A percentile compares a stretch with the other conserved stretches of the same genome.
Conservation (phyloP, 1,140 invertebrate species). For the Bombus confusus region DNA sequence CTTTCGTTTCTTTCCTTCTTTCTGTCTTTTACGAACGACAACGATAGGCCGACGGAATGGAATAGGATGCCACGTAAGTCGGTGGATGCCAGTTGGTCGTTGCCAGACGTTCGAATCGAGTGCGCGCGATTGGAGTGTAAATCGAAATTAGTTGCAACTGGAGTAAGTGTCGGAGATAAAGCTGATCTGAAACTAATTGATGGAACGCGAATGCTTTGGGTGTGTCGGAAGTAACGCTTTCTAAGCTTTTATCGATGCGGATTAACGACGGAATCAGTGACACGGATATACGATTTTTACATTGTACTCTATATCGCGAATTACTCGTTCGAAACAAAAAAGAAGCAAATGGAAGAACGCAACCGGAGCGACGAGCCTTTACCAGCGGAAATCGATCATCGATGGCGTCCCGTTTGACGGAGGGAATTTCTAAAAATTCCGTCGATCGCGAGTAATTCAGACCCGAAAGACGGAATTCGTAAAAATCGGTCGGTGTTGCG, state of each 20-base stretch:
- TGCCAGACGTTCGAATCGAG: background rate
- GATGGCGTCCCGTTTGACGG: background rate
- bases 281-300: background rate
- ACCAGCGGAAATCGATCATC: background rate
- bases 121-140: background rate
- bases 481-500: constrained; percentile 16
- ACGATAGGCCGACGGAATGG: background rate
- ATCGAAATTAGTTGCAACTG: background rate
- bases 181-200: background rate
- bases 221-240: background rate
- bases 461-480: background rate
- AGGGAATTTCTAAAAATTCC: background rate
- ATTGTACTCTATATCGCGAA: background rate
- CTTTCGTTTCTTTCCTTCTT: background rate
- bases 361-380: too few relatives aligned
- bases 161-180: background rate
- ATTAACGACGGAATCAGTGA: background rate
- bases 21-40: too few relatives aligned
- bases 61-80: too few relatives aligned
- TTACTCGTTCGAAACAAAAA: too few relatives aligned
- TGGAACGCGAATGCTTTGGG: background rate
- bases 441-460: background rate
- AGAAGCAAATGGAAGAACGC: fast-evolving
- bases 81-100: too few relatives aligned
- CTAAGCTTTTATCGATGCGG: background rate